Base-by-base conservation (phyloP, 2,113 vertebrate species). In the Hypocryptadius cinnamomeus region DNA sequence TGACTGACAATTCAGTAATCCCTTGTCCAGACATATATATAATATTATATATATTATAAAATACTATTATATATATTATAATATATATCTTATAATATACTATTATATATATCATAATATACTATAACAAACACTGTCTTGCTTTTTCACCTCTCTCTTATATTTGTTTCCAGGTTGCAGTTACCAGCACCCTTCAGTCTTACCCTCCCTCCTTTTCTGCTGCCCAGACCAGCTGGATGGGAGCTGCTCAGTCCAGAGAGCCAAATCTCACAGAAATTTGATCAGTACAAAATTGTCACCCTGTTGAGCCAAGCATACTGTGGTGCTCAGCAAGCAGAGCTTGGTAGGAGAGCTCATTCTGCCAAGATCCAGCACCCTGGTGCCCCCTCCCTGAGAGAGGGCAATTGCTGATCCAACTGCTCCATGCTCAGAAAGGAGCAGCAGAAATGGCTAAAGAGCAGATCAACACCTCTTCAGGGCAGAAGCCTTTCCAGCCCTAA, bases 231-330 rank as follows among this genome's bases (percentile, higher is more conserved):
- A 40, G 44, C 1, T 31, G 30, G 39, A 39, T 45, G 11, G 61
- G 28, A 61, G 21, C 19, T 47, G 30, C 21, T 79, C 54, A 44
- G 7, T 5, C 45, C 60, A 1, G 18, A 81, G 13, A 31, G 14
- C 3, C 18, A 79, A 79, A 70, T 45, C 47, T 53, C 50, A 31
- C 0, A 0, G 50, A 69, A 90, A 39, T 19, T n/a, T 50, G 25
- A 35, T 10, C 27, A 33, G 11, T 45, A 48, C 22, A 48, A 56
- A 72, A 31, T 39, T 53, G 39, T 79, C 0, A 0, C 14, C n/a
- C 23, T 44, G n/a, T 17, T 85, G 71, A 79, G 33, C 11, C 0
- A 0, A 61, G 45, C 22, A 22, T 24, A 33, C 8, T 10, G 14
- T 40, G 15, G 37, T 24, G 6, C 28, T 48, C 70, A 68, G 33